Percentiles rank a stretch among this genome's conserved stretches.
These are phyloP conservation scores for Drosophila mimetica DNA, from an alignment of 2,888 invertebrate genomes.

Conservation along the genomic window DNA sequence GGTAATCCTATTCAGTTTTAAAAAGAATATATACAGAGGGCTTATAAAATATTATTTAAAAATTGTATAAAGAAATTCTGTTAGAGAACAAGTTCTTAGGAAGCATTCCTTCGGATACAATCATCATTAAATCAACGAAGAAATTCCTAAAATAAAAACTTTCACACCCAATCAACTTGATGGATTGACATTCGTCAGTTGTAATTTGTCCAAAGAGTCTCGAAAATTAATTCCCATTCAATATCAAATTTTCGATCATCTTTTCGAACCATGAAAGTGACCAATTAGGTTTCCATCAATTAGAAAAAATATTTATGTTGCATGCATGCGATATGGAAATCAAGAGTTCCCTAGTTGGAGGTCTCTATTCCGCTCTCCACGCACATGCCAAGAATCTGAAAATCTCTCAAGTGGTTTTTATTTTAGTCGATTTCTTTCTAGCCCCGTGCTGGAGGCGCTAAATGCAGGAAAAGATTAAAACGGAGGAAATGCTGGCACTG, in stretches of 20 bases:
- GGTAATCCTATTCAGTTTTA: not conserved
- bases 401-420: constrained; percentile 66
- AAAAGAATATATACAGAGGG: too few species aligned
- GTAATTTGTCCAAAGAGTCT: constrained; percentile 18
- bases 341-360: constrained; percentile 7
- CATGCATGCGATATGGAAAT: constrained; percentile 39
- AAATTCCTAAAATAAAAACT: not conserved
- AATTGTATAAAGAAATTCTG: too few species aligned
- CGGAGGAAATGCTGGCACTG: constrained; percentile 56
- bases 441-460: constrained; percentile 63
- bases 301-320: constrained; percentile 10
- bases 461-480: constrained; percentile 64
- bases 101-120: not conserved
- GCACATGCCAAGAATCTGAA: constrained; percentile 35
- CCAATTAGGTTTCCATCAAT: constrained; percentile 34
- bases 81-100: too few species aligned
- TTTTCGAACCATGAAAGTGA: not conserved
- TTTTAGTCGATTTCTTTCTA: constrained; percentile 16
- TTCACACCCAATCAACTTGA: constrained; percentile 16
- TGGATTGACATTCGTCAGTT: constrained; percentile 8
- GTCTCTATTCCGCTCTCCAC: constrained; percentile 13
- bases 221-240: constrained; percentile 19
- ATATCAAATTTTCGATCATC: constrained; percentile 6
- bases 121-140: not conserved
- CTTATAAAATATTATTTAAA: too few species aligned